phyloP scores from a whole-genome alignment of 2,888 invertebrate genomes.

The Euproctis similis region DNA sequence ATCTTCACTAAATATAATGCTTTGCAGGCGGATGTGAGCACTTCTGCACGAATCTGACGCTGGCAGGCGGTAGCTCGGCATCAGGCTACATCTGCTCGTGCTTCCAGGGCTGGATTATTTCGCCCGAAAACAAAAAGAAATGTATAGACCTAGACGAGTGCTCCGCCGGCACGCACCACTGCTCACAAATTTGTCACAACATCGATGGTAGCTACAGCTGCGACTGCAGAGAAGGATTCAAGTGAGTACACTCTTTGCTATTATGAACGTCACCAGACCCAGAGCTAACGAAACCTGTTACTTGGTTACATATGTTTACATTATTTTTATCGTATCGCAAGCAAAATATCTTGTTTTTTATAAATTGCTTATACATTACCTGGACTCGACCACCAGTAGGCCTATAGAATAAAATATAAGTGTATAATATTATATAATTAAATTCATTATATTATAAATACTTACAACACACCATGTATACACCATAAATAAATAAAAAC shows the following conservation, averaged over 20 bases:
- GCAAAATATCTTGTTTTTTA: too few species aligned
- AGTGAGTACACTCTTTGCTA: conserved; percentile 36
- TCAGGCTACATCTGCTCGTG: conserved; percentile 93
- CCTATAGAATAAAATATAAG: too few species aligned
- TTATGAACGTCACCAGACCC: too few species aligned
- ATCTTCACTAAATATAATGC: background rate
- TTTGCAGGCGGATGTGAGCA: conserved; percentile 93
- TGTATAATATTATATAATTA: too few species aligned
- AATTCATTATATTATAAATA: too few species aligned
- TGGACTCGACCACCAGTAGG: too few species aligned
- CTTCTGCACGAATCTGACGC: conserved; percentile 88
- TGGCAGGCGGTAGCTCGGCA: conserved; percentile 43
- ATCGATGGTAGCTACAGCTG: conserved; percentile 95
- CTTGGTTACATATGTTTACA: too few species aligned
- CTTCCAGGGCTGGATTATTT: conserved; percentile 89
- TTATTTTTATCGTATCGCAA: too few species aligned
- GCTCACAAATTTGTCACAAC: conserved; percentile 95
- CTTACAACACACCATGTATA: too few species aligned
- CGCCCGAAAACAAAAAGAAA: conserved; percentile 85
- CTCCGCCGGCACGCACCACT: conserved; percentile 85
- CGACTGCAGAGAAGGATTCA: conserved; percentile 88
- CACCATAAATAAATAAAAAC: too few species aligned
- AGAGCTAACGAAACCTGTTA: too few species aligned
- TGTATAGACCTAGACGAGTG: conserved; percentile 96
- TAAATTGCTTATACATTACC: too few species aligned